These are phyloP conservation scores for Mionectes macconnelli DNA, from an alignment of 2,113 vertebrate species.

Conservation along the genomic window DNA sequence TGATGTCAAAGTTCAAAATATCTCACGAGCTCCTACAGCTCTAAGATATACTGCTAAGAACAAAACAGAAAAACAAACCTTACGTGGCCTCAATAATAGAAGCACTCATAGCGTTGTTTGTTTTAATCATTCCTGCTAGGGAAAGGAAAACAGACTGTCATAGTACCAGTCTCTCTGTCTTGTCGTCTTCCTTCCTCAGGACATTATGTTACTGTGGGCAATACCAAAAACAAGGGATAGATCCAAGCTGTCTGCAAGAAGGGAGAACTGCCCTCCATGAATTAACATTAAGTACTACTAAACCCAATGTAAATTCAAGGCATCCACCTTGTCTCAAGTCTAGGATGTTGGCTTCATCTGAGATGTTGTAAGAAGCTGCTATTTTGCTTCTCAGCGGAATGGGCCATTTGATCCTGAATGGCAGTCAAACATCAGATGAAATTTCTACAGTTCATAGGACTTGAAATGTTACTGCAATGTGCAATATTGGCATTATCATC, in stretches of 20 bases:
- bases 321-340: not conserved
- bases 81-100: not conserved
- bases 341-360: not conserved
- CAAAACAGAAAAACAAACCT: not conserved
- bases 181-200: not conserved
- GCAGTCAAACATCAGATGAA: not conserved
- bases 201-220: not conserved
- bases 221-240: not conserved
- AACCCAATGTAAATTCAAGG: not conserved
- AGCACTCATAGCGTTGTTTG: not conserved
- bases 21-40: not conserved
- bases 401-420: not conserved
- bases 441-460: not conserved
- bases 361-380: not conserved
- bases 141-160: not conserved
- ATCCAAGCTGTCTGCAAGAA: not conserved
- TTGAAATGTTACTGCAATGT: not conserved
- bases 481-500: not conserved
- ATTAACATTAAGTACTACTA: not conserved
- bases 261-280: not conserved
- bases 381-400: not conserved
- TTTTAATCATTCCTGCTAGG: not conserved
- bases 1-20: not conserved
- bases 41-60: not conserved
- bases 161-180: not conserved